Evolutionary conservation across 2,797 vertebrate genomes (phyloP), one percentile per base, ranked within the genome.

Genomic region (Potorous gilbertii): DNA sequence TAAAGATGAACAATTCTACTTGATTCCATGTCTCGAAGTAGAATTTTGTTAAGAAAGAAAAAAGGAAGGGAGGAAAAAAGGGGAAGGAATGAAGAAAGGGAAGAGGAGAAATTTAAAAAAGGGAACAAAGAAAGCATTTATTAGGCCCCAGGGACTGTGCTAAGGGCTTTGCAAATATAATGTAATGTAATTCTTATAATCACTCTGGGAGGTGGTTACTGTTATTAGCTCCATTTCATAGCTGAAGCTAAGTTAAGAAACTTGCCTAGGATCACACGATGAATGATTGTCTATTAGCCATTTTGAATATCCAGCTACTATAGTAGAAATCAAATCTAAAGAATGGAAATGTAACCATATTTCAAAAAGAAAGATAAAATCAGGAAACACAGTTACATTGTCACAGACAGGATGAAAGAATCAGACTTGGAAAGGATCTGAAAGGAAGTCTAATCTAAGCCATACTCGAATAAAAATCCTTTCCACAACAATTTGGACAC

Each of bases 11-110:
- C 1, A n/a, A 5, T 54, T 3, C 54, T 1, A 27, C 1, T 27
- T 9, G 4, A 0, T 0, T 11, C 14, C 5, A 16, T 4, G 3
- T 81, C 87, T 21, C 4, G 4, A 50, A 54, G 91, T 3, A 0
- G 10, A 4, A 46, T 81, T 9, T 34, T 81, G 18, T 46, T 46
- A 81, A 27, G 40, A 81, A 46, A 18, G n/a, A 46, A 81, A 81
- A 18, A 81, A 46, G n/a, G 40, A 81, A 46, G 34, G 5, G 40
- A 24, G 21, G 40, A 46, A 81, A 21, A 46, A 8, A 46, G 21
- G 21, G 21, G 21, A 46, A 81, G 40, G 5, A 74, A 74, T n/a
- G 29, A 46, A 46, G 40, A 27, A 4, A 46, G 3, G 66, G 5
- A 27, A 81, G 66, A 46, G 21, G 11, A 66, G 1, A 66, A 66